Conservation (phyloP, 2,888 invertebrate species). For the Heliconius charithonia region DNA sequence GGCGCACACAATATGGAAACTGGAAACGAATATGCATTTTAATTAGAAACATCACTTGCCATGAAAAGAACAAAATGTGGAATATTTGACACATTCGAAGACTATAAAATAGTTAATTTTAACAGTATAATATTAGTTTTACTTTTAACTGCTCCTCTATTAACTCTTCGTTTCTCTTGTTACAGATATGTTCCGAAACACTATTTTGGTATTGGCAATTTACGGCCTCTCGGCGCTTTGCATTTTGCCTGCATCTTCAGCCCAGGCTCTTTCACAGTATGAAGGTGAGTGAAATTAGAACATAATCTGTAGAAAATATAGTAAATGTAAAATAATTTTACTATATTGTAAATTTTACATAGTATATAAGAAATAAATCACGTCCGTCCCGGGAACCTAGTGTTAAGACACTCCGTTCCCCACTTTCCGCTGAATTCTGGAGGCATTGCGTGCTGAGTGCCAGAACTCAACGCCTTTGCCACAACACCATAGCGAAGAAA, state of each 20-base stretch:
- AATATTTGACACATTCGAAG: too few species aligned
- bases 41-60: neutral
- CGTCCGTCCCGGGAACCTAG: too few species aligned
- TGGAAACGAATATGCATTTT: neutral
- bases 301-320: neutral
- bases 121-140: too few species aligned
- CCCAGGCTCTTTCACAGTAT: slow-evolving; percentile 68
- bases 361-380: neutral
- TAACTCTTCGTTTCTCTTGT: slow-evolving; percentile 54
- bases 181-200: slow-evolving; percentile 74
- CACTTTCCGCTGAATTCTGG: too few species aligned
- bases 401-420: too few species aligned
- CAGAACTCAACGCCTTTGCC: too few species aligned
- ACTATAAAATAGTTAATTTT: too few species aligned
- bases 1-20: too few species aligned
- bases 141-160: too few species aligned
- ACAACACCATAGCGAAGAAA: too few species aligned
- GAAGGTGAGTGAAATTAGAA: slow-evolving; percentile 61
- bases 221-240: slow-evolving; percentile 68
- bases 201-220: slow-evolving; percentile 64
- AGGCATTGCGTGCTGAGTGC: too few species aligned
- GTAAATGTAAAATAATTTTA: too few species aligned
- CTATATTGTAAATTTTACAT: neutral
- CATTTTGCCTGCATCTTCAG: slow-evolving; percentile 62
- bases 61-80: neutral